Evolutionary conservation across 2,888 invertebrate genomes (phyloP), one percentile per base, ranked within the genome.

Genomic region (Watsonalla binaria): DNA sequence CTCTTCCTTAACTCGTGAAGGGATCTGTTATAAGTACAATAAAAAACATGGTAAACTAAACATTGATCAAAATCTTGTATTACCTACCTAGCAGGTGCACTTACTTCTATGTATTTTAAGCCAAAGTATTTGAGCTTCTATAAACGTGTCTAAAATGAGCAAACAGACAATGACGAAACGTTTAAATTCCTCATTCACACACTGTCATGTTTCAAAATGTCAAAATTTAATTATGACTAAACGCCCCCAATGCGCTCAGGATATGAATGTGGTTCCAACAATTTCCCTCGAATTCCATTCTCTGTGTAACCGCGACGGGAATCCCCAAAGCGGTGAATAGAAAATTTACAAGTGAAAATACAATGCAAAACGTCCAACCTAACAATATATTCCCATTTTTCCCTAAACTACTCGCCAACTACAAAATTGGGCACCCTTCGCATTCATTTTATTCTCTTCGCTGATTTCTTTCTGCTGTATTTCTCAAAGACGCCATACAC

Each of bases 201-300:
- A 2, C 24, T 24, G 24, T 24, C 11, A 2, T 48, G n/a, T 13
- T 13, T 14, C 11, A 11, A 0, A 48, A 35, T 35, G 48, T 13
- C 35, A n/a, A 37, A 34, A 5, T 13, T 48, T n/a, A n/a, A 8
- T 8, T 35, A 48, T 35, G 34, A 13, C 8, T 7, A 8, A 11
- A 11, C 42, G 42, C 42, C 8, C 8, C 4, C 11, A 42, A 42
- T 42, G 6, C 15, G 37, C 37, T 9, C 5, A 13, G 37, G 37
- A 47, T 35, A 51, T 47, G 47, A 37, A 53, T 54, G 58, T 63
- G 59, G 57, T 58, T 57, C 52, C 56, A 49, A 61, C 62, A 61
- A 63, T 66, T 58, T 60, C 49, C 52, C 59, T 56, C 57, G 61
- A 67, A 68, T 66, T 67, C 58, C 55, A 63, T 61, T 58, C 55